A percentile compares a stretch with the other conserved stretches of the same genome.
Evolutionary conservation across 2,797 vertebrate species (phyloP).

Genomic region (Enteromius treurensis): DNA sequence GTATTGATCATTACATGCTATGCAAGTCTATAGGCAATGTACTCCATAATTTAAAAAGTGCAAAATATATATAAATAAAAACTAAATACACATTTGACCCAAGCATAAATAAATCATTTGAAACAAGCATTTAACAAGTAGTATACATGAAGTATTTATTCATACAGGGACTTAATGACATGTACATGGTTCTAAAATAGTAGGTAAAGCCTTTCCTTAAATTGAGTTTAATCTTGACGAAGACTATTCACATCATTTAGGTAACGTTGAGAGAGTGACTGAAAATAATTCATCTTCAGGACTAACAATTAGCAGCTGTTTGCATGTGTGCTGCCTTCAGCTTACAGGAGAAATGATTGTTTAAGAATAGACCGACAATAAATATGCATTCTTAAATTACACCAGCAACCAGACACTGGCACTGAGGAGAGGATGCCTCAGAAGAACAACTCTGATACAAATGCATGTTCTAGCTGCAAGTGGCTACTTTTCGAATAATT

Average conservation of each 20-base stretch:
- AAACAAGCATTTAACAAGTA: background rate
- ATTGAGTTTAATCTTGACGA: conserved; percentile 23
- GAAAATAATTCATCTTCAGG: background rate
- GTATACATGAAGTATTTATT: background rate
- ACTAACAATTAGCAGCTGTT: background rate
- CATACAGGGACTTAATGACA: conserved; percentile 12
- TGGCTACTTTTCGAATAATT: background rate
- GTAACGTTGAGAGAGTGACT: background rate
- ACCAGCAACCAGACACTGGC: conserved; percentile 1
- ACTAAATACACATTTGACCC: background rate
- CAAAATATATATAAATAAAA: background rate
- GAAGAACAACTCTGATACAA: background rate
- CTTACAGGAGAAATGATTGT: background rate
- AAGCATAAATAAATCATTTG: background rate
- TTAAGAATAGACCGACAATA: background rate
- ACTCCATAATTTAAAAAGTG: background rate
- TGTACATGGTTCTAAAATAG: conserved; percentile 26
- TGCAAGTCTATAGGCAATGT: background rate
- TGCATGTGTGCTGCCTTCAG: background rate
- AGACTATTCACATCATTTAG: background rate
- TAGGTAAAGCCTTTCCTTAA: conserved; percentile 31
- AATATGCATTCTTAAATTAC: background rate
- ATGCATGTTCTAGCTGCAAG: background rate
- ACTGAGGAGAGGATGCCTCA: background rate
- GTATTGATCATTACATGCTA: background rate